Evolutionary conservation across 1,140 invertebrate species (phyloP), one percentile per base, ranked within the genome.

Genomic region (Lepidostoma basale): DNA sequence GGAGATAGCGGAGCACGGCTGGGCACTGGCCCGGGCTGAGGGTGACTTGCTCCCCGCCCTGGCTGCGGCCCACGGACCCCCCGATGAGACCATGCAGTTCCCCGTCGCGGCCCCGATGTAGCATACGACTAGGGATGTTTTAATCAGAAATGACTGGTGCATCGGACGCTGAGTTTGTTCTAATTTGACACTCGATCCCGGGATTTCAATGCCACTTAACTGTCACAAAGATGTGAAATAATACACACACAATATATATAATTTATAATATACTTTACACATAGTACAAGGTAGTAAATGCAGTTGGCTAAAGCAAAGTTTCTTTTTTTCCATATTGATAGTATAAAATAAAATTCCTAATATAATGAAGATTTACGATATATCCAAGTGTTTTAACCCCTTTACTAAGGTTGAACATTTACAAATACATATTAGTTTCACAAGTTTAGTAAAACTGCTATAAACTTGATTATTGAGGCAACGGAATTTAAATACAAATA

Each of bases 1-100:
- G 8, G 97, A 99, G 84, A 97, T 99, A 47, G 92, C 90, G 22
- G 94, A 98, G 58, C 96, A 98, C 79, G 88, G 92, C 62, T 98
- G 94, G 93, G 89, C 90, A 0, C 80, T 99, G 3, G 88, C 90
- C 70, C 91, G 89, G 74, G 87, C 91, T 3, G 94, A 96, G 76
- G 69, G 75, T 23, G 85, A 87, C 28, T 70, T 86, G 58, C 68
- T 85, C 3, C 70, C 70, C 6, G 44, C 70, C 20, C 44, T 72
- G 5, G 66, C 65, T 42, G 65, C 54, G 2, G 59, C 26, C 42
- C 62, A 56, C 25, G 62, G 40, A 23, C 64, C 54, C 18, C 42
- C 47, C 42, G 69, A 72, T 28, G 65, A 70, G n/a, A 45, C 63
- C 25, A 64, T 64, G 59, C 67, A 69, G 36, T 69, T 56, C 20